A percentile compares a stretch with the other conserved stretches of the same genome.
Conservation (phyloP, 2,797 vertebrate genomes). For the Brotula barbata region DNA sequence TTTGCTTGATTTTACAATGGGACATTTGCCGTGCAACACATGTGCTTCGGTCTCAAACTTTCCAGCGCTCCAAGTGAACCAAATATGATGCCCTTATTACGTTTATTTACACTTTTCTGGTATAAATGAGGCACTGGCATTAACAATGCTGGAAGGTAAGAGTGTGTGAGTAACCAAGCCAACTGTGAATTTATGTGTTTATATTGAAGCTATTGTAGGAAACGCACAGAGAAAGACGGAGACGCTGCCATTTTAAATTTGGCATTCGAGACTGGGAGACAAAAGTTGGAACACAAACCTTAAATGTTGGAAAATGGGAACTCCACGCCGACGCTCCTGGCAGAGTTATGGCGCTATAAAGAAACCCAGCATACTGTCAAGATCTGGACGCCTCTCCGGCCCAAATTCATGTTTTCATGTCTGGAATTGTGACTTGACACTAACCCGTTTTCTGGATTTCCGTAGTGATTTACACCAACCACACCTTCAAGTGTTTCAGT, state of each 20-base stretch:
- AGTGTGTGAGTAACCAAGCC: constrained; percentile 5
- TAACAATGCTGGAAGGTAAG: constrained; percentile 23
- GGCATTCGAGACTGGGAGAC: constrained; percentile 24
- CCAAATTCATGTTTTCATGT: constrained; percentile 42
- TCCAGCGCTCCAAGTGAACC: constrained; percentile 26
- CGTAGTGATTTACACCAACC: constrained; percentile 5
- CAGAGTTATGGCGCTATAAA: constrained; percentile 17
- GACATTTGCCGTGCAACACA: neutral
- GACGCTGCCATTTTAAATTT: constrained; percentile 40
- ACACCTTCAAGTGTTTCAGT: neutral
- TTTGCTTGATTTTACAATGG: neutral
- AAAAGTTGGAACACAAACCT: constrained; percentile 41
- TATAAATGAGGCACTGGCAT: constrained; percentile 16
- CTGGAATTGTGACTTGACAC: constrained; percentile 32
- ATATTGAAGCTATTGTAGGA: constrained; percentile 38
- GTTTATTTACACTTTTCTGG: constrained; percentile 24
- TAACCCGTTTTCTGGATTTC: constrained; percentile 38
- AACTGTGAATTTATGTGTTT: constrained; percentile 43
- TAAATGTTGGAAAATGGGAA: constrained; percentile 58
- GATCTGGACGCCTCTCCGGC: constrained; percentile 17
- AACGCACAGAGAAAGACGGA: constrained; percentile 22
- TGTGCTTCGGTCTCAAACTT: constrained; percentile 40
- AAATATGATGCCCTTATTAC: constrained; percentile 23
- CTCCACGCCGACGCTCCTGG: constrained; percentile 34
- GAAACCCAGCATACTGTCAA: constrained; percentile 19